Conservation (phyloP, 2,797 vertebrate species). For the Eulemur rubriventer region DNA sequence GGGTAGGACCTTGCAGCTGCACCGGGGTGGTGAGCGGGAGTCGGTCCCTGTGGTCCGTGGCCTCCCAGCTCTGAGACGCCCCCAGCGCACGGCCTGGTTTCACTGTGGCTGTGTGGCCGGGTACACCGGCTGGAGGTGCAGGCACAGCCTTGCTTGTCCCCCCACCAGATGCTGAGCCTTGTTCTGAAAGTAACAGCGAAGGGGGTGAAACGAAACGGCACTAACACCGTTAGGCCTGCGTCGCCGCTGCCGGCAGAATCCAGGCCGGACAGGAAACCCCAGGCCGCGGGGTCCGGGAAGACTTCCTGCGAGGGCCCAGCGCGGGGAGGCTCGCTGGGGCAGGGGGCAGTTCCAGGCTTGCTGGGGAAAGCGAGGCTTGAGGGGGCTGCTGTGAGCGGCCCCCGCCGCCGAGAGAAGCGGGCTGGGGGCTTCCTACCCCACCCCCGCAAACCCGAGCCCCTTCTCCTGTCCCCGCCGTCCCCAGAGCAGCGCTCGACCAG, state of each 20-base stretch:
- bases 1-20: background rate
- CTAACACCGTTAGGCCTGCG: accelerated
- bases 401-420: background rate
- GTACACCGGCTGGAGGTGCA: background rate
- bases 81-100: background rate
- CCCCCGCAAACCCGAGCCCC: background rate
- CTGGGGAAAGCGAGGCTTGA: background rate
- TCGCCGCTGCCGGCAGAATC: accelerated
- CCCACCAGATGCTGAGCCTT: background rate
- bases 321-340: accelerated
- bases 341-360: background rate
- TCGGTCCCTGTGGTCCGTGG: accelerated
- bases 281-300: background rate
- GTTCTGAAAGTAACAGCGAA: background rate
- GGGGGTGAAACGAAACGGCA: background rate
- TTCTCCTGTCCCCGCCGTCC: accelerated
- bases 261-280: background rate
- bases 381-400: background rate
- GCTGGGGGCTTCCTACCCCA: background rate
- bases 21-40: background rate
- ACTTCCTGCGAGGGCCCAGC: background rate
- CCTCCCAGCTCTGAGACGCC: background rate
- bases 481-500: no score
- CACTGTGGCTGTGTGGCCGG: accelerated
- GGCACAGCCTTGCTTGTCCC: background rate